Conservation (phyloP, 2,113 vertebrate genomes). For the Petroica traversi region DNA sequence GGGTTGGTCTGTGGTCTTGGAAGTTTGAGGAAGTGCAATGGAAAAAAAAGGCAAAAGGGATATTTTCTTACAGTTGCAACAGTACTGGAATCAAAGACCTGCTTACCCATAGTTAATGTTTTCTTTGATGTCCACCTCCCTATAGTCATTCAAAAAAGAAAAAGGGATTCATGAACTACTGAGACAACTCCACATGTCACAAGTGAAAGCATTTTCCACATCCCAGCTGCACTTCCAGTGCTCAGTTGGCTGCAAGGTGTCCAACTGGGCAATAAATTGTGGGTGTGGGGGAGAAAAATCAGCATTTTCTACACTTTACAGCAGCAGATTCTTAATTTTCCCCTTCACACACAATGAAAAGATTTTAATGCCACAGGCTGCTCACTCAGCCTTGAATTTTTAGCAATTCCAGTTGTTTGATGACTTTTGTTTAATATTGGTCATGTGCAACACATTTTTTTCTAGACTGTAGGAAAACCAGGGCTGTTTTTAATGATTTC, state of each 20-base stretch:
- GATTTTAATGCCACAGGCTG: neutral
- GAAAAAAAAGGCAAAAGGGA: neutral
- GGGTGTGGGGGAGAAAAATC: neutral
- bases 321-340: neutral
- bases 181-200: constrained; percentile 20
- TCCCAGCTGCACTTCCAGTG: neutral
- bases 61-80: constrained; percentile 8
- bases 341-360: neutral
- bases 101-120: constrained; percentile 83
- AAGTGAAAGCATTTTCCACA: constrained; percentile 46
- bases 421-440: neutral
- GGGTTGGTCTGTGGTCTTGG: neutral
- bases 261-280: neutral
- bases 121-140: constrained; percentile 88
- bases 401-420: neutral
- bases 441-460: neutral
- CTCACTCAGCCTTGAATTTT: neutral
- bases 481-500: neutral
- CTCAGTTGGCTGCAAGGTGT: neutral
- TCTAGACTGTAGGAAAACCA: neutral
- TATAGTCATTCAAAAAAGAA: constrained; percentile 65
- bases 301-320: neutral
- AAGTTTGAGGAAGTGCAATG: constrained; percentile 18
- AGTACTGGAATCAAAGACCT: constrained; percentile 54
- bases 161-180: constrained; percentile 61